Evolutionary conservation across 2,888 invertebrate species (phyloP), one percentile per base, ranked within the genome.

Genomic region (Seira musarum): DNA sequence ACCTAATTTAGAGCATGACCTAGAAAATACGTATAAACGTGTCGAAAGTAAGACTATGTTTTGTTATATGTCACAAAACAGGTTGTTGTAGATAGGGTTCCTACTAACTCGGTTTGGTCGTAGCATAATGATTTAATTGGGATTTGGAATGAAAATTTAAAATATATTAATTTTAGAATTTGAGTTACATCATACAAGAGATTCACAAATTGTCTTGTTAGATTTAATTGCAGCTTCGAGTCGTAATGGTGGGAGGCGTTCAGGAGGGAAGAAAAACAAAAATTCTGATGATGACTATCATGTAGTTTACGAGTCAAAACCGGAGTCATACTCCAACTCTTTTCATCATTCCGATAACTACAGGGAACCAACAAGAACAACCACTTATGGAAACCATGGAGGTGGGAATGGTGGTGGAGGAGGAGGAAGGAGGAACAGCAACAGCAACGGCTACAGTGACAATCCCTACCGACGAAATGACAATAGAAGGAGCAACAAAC

Each of bases 271-370:
- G 35, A 79, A 79, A 57, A 72, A 60, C 17, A 73, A 68, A 53
- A 64, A 69, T 17, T 73, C 73, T 2, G 80, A 74, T 21, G 74
- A 75, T 68, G 68, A 74, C 5, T 80, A 80, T 19, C 80, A 80
- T n/a, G 80, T 70, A n/a, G 80, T 80, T 0, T 80, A 80, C 25
- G 80, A 80, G 22, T 74, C 73, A 1, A 80, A 80, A 22, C 80
- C 80, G 21, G 60, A 80, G 57, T 60, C 64, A 0, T 80, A 80
- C 15, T 80, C 80, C 1, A 74, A 49, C 13, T 74, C 80, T 2
- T 80, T 65, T 53, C 80, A 80, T 65, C 80, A 80, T 21, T 17
- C 17, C 15, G 80, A 80, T 21, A 80, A 74, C 10, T 15, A 61
- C 10, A 21, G 65, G 8, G 65, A 80, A 1, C 61, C 69, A 1